Evolutionary conservation across 1,140 invertebrate genomes (phyloP), one percentile per base, ranked within the genome.

Genomic region (Laodelphax striatellus): DNA sequence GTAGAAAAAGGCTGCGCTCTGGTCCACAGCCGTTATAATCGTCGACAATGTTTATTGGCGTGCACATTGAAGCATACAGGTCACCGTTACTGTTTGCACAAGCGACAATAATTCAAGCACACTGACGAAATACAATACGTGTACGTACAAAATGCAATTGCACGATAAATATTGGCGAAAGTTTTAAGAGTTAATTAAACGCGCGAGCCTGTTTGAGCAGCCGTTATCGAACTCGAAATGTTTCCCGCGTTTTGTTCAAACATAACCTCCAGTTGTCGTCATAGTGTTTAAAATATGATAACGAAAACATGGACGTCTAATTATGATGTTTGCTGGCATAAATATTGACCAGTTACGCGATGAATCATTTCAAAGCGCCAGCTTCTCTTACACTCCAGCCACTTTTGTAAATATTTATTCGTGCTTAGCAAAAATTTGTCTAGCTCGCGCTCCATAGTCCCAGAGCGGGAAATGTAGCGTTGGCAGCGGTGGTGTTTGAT

Each of bases 241-340:
- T 5, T 38, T 38, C 34, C 46, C 46, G 46, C 16, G 21, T 50
- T 19, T 14, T 19, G 46, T 5, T 8, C 34, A 38, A 38, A 50
- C 46, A 50, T 17, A 22, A 50, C 46, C 46, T 50, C 46, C 46
- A 19, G 46, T 46, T 46, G 43, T 46, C 43, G 19, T 50, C 46
- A 50, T 50, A 19, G 21, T 50, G 46, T 50, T 50, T 50, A 50
- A 50, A 50, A 50, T 50, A 50, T 50, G 46, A 50, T 50, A 50
- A 50, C 46, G 46, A 50, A 50, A 50, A 50, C 46, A 50, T 22
- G 34, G 34, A 50, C 46, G 21, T 8, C 46, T 50, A 50, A 50
- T 50, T 50, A 50, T 50, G 46, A 50, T 50, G 46, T 50, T 50
- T 50, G 46, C 46, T 22, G 46, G 46, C 46, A 50, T 50, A 50